Evolutionary conservation across 2,797 vertebrate species (phyloP).

Genomic region (Phataginus tricuspis): DNA sequence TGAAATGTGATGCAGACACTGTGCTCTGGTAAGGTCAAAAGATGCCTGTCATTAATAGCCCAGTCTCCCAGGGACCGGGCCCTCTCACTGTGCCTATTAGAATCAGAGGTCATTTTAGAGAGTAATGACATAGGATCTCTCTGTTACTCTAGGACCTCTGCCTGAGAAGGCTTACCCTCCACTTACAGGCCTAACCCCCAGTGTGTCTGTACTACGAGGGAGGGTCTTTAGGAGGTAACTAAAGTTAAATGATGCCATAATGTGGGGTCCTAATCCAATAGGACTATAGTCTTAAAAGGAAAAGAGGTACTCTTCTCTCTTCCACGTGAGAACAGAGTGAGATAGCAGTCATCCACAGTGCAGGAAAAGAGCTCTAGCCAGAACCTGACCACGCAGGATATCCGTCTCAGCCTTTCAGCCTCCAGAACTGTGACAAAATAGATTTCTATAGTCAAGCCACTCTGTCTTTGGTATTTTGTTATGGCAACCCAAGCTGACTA

Average conservation of each 20-base stretch:
- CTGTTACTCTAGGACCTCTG: background rate
- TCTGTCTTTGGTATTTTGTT: background rate
- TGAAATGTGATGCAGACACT: background rate
- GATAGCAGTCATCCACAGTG: background rate
- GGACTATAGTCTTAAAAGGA: background rate
- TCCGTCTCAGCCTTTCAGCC: background rate
- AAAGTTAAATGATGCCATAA: background rate
- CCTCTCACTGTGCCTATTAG: background rate
- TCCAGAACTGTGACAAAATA: background rate
- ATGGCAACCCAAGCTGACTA: background rate
- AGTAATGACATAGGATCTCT: background rate
- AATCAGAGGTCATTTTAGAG: background rate
- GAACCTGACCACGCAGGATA: background rate
- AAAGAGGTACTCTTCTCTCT: background rate
- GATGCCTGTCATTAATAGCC: background rate
- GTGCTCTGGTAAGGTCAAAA: background rate
- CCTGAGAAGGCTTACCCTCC: background rate
- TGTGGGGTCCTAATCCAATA: background rate
- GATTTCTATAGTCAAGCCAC: background rate
- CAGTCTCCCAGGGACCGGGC: background rate
- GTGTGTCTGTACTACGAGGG: background rate
- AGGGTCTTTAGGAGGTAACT: background rate
- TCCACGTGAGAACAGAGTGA: background rate
- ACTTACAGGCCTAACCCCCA: background rate
- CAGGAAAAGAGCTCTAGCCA: background rate